These are phyloP conservation scores for Antitype chi DNA, from an alignment of 2,888 invertebrate genomes.

Conservation along the genomic window DNA sequence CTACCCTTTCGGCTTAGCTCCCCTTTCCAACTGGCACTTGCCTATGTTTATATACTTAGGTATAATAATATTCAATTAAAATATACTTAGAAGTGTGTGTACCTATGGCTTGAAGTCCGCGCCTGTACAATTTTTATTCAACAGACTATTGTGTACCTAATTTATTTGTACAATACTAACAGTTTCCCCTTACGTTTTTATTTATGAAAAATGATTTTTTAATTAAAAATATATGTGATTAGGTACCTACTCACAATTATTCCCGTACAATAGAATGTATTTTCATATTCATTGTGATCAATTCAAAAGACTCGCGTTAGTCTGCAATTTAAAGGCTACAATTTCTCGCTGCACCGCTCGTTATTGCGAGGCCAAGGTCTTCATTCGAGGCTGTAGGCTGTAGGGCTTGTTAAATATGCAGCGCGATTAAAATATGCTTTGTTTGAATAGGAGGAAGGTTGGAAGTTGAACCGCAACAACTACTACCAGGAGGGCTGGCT, in stretches of 20 bases:
- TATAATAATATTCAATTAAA: neutral
- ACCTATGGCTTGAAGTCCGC: neutral
- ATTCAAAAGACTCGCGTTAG: conserved; percentile 30
- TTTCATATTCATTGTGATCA: conserved; percentile 37
- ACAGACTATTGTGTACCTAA: neutral
- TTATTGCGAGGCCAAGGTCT: conserved; percentile 59
- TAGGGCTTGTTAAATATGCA: conserved; percentile 29
- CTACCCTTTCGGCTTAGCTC: conserved; percentile 19
- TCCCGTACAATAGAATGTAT: conserved; percentile 19
- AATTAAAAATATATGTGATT: neutral
- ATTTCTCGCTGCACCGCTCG: conserved; percentile 47
- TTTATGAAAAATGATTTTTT: neutral
- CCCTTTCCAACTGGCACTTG: neutral
- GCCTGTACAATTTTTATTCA: neutral
- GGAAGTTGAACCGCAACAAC: conserved; percentile 98
- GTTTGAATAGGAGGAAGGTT: conserved; percentile 95
- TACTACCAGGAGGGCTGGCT: conserved; percentile 99
- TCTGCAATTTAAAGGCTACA: conserved; percentile 47
- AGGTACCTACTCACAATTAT: neutral
- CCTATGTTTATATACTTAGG: neutral
- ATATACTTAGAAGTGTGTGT: neutral
- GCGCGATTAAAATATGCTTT: conserved; percentile 41
- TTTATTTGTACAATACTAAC: neutral
- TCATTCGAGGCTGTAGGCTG: conserved; percentile 27
- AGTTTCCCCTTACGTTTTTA: neutral